Base-by-base conservation (phyloP, 2,797 vertebrate species). In the Danio kyathit region DNA sequence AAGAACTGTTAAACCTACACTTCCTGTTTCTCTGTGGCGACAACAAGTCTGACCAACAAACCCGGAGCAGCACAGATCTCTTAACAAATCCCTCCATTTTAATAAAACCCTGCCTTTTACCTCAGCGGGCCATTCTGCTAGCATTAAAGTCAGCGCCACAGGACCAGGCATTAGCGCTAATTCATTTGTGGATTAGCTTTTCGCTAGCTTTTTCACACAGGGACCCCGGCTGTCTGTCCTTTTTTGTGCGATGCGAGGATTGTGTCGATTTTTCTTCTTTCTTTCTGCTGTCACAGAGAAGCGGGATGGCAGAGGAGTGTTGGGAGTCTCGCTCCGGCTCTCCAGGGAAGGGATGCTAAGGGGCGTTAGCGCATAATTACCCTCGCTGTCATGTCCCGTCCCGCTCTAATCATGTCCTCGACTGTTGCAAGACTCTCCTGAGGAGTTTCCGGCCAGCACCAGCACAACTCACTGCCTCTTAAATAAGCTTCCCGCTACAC, bases 291-390 rank as follows among this genome's bases (percentile, higher is more conserved):
- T 80, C 48, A 56, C 59, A 80, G 60, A 65, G 41, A 7, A 70
- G 29, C 41, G 21, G 44, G 64, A 79, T 61, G 21, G 51, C 17
- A 38, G 48, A 64, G 60, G 48, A 46, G 59, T n/a, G 13, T 44
- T 64, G 67, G 38, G 67, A 71, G 67, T 16, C 69, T 51, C 17
- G 48, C 49, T 91, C 84, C 76, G 75, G 77, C 72, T 85, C 75
- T 83, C 21, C 56, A 29, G 43, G 81, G 88, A 71, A 84, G 64
- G 70, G 46, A 89, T 83, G 70, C 89, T 79, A 51, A 72, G 79
- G 87, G 87, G 89, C 87, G 29, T 29, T 79, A 19, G 74, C 21
- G 71, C 49, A 83, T 90, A 89, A 92, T 92, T 88, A 89, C 84
- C 65, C 13, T 87, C 72, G 75, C 69, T 67, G 86, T 84, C 74